phyloP scores from a whole-genome alignment of 2,113 vertebrate genomes.

The Ptilonorhynchus violaceus region DNA sequence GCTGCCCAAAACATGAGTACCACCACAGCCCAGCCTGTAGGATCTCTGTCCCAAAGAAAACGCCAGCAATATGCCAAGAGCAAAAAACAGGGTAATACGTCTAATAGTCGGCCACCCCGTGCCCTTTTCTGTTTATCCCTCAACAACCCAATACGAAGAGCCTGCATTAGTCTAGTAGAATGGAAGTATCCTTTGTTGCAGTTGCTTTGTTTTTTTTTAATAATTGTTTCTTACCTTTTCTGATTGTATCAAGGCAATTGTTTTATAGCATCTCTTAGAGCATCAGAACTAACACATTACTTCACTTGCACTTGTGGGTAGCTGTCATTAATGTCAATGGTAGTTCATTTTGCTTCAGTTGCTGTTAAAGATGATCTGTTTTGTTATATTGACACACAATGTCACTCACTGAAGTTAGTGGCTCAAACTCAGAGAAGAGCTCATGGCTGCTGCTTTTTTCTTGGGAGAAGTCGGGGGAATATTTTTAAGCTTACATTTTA shows the following conservation, averaged over 20 bases:
- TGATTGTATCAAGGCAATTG: neutral
- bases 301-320: neutral
- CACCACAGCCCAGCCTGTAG: slow-evolving; percentile 87
- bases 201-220: neutral
- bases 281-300: neutral
- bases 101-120: slow-evolving; percentile 91
- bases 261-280: neutral
- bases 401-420: neutral
- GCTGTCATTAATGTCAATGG: neutral
- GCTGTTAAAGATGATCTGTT: neutral
- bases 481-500: neutral
- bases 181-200: slow-evolving; percentile 96
- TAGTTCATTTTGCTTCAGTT: neutral
- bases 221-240: neutral
- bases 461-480: neutral
- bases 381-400: neutral
- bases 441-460: neutral
- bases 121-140: slow-evolving; percentile 98
- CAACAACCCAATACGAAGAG: slow-evolving; percentile 97
- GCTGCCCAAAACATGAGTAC: slow-evolving; percentile 93
- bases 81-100: slow-evolving; percentile 96
- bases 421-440: neutral
- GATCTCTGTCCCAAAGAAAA: slow-evolving; percentile 98
- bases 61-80: slow-evolving; percentile 98
- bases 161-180: slow-evolving; percentile 99